Base-by-base conservation (phyloP, 1,140 invertebrate genomes). In the Psix sp. region DNA sequence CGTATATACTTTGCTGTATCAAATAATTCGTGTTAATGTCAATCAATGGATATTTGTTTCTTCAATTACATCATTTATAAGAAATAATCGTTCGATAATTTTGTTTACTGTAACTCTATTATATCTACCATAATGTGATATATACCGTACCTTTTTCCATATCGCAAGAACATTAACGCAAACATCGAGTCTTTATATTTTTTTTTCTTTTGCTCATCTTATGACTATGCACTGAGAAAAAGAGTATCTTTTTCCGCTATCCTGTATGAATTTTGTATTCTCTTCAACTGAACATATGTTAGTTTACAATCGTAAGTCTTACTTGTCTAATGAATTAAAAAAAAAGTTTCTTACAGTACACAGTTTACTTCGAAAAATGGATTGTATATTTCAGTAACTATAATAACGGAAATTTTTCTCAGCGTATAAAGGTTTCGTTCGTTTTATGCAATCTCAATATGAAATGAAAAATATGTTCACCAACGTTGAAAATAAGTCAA, bases 21-120 rank as follows among this genome's bases (percentile, higher is more conserved):
- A 7, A 48, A 29, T 39, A 13, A 49, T 43, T 42, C 13, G 42
- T 43, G 13, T 45, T 16, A 63, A 52, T 63, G 40, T 52, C 38
- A 49, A 52, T 35, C 13, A 35, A 35, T 15, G n/a, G n/a, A n/a
- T n/a, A n/a, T n/a, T n/a, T n/a, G 35, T 48, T 43, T 31, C 13
- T 36, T 38, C 36, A 36, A 49, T 66, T 66, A 59, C 46, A 45
- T 39, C 46, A 45, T 57, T 57, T 17, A 38, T 68, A 52, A 68
- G 65, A 68, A 68, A 68, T 36, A 68, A 68, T 67, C 63, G 63
- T 67, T 67, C 52, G 52, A 67, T 57, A 67, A 68, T 68, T 68
- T 49, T 45, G 0, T 66, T 62, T 52, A 59, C 52, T 68, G 39
- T 40, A 59, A 52, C 24, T 21, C 66, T 62, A 70, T 40, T 35